Conservation (phyloP, 2,888 invertebrate genomes). For the Erpobdella octoculata region DNA sequence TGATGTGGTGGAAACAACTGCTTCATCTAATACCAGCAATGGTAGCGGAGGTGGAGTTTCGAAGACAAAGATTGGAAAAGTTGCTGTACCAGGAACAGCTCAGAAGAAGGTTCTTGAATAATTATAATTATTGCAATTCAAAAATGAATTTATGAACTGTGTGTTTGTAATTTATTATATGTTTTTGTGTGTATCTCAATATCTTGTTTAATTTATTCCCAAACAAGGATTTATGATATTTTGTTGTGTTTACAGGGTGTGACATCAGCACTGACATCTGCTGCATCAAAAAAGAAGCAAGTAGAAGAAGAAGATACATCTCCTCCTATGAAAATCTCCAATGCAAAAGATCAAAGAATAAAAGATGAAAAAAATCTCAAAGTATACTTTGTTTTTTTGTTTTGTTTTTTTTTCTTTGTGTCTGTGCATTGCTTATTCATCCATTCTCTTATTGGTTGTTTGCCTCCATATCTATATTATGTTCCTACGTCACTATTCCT, state of each 20-base stretch:
- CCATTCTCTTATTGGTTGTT: neutral
- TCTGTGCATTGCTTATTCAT: neutral
- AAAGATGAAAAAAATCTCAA: slow-evolving; percentile 89
- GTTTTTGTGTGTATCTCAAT: neutral
- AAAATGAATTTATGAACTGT: no score
- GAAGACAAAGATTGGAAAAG: neutral
- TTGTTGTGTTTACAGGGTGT: neutral
- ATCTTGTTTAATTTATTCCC: no score
- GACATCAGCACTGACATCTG: neutral
- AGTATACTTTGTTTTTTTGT: slow-evolving; percentile 44
- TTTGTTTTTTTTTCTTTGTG: neutral
- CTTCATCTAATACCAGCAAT: neutral
- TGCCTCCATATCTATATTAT: neutral
- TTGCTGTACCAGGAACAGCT: neutral
- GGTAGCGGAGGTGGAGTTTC: neutral
- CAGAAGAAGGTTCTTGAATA: slow-evolving; percentile 17
- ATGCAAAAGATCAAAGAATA: slow-evolving; percentile 79
- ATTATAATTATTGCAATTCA: no score
- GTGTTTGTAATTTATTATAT: no score
- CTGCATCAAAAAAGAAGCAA: slow-evolving; percentile 60
- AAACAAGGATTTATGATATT: no score
- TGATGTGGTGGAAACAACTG: neutral
- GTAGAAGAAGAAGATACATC: slow-evolving; percentile 75
- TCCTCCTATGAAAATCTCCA: slow-evolving; percentile 62
- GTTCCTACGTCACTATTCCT: neutral